phyloP scores from a whole-genome alignment of 2,888 invertebrate species.

The Pimpla rufipes region DNA sequence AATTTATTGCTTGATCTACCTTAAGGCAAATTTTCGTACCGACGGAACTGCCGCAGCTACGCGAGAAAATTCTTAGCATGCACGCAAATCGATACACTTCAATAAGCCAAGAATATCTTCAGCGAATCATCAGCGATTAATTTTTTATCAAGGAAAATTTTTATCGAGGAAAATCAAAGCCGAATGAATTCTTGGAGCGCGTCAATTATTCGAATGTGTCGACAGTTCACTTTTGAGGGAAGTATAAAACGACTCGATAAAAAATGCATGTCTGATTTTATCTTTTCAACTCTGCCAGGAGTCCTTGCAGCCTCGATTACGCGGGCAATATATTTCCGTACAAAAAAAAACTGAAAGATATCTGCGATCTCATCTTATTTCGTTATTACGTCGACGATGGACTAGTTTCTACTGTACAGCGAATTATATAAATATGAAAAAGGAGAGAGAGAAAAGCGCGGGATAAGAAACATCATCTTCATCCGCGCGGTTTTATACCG shows the following conservation, averaged over 20 bases:
- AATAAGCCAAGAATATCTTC: not conserved
- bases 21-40: not conserved
- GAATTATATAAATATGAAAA: constrained; percentile 30
- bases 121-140: not conserved
- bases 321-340: constrained; percentile 9
- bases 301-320: constrained; percentile 1
- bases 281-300: not conserved
- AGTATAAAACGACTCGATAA: not conserved
- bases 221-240: not conserved
- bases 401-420: constrained; percentile 48
- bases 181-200: too few species aligned
- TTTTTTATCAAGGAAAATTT: not conserved
- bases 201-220: not conserved
- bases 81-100: not conserved
- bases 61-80: not conserved
- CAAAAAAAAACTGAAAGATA: constrained; percentile 16
- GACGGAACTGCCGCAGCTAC: not conserved
- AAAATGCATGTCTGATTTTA: not conserved
- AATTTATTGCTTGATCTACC: not conserved
- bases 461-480: not conserved
- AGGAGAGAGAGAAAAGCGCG: not conserved
- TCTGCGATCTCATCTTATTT: constrained; percentile 16
- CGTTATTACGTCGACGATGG: constrained; percentile 1
- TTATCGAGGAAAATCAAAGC: not conserved
- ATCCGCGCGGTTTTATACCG: constrained; percentile 7